Conservation (phyloP, 1,140 invertebrate genomes). For the Callitettix versicolor region DNA sequence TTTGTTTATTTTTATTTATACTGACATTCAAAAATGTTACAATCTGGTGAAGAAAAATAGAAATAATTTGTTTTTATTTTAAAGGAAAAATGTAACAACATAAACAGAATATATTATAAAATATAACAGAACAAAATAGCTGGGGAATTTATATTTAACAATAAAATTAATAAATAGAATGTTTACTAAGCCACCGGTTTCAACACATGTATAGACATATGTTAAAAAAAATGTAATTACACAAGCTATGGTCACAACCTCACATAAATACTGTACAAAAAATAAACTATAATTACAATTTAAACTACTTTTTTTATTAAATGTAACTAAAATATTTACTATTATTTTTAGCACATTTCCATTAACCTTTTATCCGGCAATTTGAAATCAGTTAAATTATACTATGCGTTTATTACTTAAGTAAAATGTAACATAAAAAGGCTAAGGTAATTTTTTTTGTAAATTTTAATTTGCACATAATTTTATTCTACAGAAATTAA, state of each 20-base stretch:
- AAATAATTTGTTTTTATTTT: background rate
- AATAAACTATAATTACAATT: constrained; percentile 5
- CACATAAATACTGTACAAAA: constrained; percentile 15
- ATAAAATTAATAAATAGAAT: background rate
- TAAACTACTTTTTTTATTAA: background rate
- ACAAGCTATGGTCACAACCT: constrained; percentile 8
- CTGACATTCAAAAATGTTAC: constrained; percentile 14
- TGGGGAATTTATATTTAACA: background rate
- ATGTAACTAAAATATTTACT: too few species aligned
- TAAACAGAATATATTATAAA: background rate
- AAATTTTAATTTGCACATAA: background rate
- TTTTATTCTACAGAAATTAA: too few species aligned
- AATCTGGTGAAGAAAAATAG: background rate
- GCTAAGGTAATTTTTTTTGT: background rate
- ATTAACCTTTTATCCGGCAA: background rate
- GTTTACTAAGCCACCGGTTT: background rate
- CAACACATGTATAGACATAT: background rate
- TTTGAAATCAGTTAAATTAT: background rate
- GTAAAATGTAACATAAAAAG: too few species aligned
- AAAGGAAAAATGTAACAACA: background rate
- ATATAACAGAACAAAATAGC: background rate
- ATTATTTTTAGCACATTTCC: background rate
- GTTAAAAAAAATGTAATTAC: constrained; percentile 10
- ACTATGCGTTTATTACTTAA: background rate
- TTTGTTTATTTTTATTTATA: constrained; percentile 7